Conservation (phyloP, 2,797 vertebrate genomes). For the Anas acuta region DNA sequence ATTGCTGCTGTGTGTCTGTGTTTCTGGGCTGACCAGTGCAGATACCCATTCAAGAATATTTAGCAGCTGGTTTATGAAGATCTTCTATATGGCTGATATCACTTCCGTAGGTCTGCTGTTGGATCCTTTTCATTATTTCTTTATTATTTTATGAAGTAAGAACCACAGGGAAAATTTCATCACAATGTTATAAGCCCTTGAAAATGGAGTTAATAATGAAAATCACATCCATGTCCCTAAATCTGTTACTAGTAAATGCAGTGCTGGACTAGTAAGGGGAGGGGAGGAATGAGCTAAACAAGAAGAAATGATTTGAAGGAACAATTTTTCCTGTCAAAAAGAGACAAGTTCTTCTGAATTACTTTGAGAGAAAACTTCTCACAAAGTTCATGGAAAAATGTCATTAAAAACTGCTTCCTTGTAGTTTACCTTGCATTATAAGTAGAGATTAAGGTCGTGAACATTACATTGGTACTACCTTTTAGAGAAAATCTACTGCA, state of each 20-base stretch:
- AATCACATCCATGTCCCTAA: not conserved
- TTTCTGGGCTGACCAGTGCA: not conserved
- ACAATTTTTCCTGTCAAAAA: not conserved
- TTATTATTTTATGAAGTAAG: not conserved
- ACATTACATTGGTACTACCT: not conserved
- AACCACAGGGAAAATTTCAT: not conserved
- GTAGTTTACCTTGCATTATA: not conserved
- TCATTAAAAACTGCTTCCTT: not conserved
- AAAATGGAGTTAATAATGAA: not conserved
- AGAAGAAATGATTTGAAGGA: not conserved
- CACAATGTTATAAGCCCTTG: not conserved
- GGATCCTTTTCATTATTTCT: not conserved
- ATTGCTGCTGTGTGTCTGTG: not conserved
- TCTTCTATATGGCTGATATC: not conserved
- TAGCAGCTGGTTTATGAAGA: not conserved
- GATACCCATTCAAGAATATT: not conserved
- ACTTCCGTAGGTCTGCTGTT: not conserved
- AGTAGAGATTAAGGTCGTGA: not conserved
- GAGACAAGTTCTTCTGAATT: not conserved
- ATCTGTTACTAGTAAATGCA: not conserved
- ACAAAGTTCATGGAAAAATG: not conserved
- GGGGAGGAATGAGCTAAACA: not conserved
- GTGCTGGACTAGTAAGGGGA: not conserved
- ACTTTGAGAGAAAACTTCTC: not conserved
- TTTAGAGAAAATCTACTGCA: not conserved